Evolutionary conservation across 2,888 invertebrate genomes (phyloP).

Genomic region (Drosophila lacicola): DNA sequence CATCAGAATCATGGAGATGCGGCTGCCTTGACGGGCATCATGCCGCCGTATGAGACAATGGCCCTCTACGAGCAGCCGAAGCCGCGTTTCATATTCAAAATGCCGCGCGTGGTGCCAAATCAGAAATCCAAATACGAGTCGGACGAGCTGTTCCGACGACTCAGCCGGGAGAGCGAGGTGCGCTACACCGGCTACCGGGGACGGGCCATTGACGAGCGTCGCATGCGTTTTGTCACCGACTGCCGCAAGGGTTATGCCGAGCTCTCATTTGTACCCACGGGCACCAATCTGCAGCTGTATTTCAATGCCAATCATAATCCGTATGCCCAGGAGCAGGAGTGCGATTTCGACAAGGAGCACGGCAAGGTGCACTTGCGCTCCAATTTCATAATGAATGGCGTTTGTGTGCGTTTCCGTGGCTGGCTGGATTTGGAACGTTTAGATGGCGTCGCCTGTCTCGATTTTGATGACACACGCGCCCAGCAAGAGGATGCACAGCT

Average conservation of each 20-base stretch:
- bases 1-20: slow-evolving; percentile 62
- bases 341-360: slow-evolving; percentile 96
- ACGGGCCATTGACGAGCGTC: slow-evolving; percentile 94
- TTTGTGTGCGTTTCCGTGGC: slow-evolving; percentile 97
- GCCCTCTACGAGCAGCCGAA: slow-evolving; percentile 95
- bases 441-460: slow-evolving; percentile 96
- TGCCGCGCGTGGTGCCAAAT: slow-evolving; percentile 98
- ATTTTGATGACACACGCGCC: slow-evolving; percentile 95
- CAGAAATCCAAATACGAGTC: slow-evolving; percentile 98
- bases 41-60: slow-evolving; percentile 93
- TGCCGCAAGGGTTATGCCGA: slow-evolving; percentile 97
- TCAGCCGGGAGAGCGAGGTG: slow-evolving; percentile 97
- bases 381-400: slow-evolving; percentile 97
- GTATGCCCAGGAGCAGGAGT: slow-evolving; percentile 90
- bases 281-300: slow-evolving; percentile 95
- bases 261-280: slow-evolving; percentile 96
- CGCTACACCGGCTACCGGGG: slow-evolving; percentile 97
- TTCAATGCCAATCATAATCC: slow-evolving; percentile 88
- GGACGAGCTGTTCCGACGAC: slow-evolving; percentile 96
- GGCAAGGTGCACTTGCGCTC: slow-evolving; percentile 97
- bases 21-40: slow-evolving; percentile 84
- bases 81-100: slow-evolving; percentile 95
- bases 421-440: slow-evolving; percentile 96
- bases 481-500: slow-evolving; percentile 94
- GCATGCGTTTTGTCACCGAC: slow-evolving; percentile 94